Base-by-base conservation (phyloP, 2,888 invertebrate genomes). In the Caenorhabditis angaria region DNA sequence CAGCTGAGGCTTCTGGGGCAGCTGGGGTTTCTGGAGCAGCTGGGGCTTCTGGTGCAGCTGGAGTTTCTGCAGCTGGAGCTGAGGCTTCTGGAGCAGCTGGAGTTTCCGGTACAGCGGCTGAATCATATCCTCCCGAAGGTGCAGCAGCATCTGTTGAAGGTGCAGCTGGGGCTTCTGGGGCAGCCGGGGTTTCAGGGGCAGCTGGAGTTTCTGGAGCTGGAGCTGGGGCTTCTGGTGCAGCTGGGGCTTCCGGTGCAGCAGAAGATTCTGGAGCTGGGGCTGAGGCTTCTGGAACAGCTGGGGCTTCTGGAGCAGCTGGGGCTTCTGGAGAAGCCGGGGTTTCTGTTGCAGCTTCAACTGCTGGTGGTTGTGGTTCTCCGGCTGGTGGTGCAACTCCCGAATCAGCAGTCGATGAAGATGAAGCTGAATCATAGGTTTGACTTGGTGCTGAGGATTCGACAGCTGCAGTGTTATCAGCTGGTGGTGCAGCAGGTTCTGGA, bases 301-400 rank as follows among this genome's bases (percentile, higher is more conserved):
- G 24, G 22, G 20, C 54, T 27, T 27, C 24, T 1, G 28, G 48
- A 18, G 56, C 25, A 6, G 65, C 29, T 41, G 50, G 27, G 22
- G 63, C 27, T 51, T 35, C 69, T 27, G 57, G 22, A 6, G 59
- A 20, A 1, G 55, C 56, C 0, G 56, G 8, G 28, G 29, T 28
- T 18, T 12, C 3, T 25, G 56, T 20, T 10, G 61, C 5, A 22
- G 10, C 54, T 20, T 20, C 63, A 18, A 60, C 59, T 35, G 62
- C 68, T 41, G 65, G 51, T 48, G 62, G 65, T 25, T 65, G 51
- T 2, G 70, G 48, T 35, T 70, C 68, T 5, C 51, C 50, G 18
- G 57, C 10, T 12, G 41, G 51, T n/a, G 63, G 50, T 24, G 35
- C 58, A 47, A 59, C 25, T 32, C 47, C 59, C 24, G 60, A 18